phyloP scores from a whole-genome alignment of 2,797 vertebrate species.

The Clamator glandarius region DNA sequence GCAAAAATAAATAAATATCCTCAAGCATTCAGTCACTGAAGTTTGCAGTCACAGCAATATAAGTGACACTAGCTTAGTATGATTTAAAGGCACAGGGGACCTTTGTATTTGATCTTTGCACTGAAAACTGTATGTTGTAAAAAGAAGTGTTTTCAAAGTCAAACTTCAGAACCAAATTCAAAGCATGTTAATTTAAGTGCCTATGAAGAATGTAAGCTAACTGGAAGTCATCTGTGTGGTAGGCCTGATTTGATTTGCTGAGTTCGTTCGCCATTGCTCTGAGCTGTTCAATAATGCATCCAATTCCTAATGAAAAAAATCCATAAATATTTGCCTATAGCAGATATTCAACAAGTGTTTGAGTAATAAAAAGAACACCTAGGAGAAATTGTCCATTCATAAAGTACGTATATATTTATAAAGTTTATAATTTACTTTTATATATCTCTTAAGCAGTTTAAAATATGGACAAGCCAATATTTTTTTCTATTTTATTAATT shows the following conservation, averaged over 20 bases:
- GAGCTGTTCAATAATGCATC: neutral
- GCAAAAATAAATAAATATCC: neutral
- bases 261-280: neutral
- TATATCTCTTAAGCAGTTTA: neutral
- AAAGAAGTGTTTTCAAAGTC: neutral
- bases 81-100: neutral
- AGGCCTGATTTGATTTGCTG: neutral
- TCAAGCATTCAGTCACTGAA: neutral
- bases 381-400: neutral
- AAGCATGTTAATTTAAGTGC: neutral
- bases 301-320: neutral
- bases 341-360: neutral
- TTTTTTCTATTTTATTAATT: neutral
- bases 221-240: neutral
- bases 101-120: neutral
- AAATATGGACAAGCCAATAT: neutral
- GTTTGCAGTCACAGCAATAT: neutral
- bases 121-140: neutral
- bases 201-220: neutral
- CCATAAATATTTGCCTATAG: neutral
- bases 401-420: neutral
- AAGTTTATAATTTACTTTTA: neutral
- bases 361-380: neutral
- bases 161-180: neutral
- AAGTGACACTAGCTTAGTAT: neutral